Conservation (phyloP, 1,140 invertebrate species). For the Thaumetopoea pityocampa region DNA sequence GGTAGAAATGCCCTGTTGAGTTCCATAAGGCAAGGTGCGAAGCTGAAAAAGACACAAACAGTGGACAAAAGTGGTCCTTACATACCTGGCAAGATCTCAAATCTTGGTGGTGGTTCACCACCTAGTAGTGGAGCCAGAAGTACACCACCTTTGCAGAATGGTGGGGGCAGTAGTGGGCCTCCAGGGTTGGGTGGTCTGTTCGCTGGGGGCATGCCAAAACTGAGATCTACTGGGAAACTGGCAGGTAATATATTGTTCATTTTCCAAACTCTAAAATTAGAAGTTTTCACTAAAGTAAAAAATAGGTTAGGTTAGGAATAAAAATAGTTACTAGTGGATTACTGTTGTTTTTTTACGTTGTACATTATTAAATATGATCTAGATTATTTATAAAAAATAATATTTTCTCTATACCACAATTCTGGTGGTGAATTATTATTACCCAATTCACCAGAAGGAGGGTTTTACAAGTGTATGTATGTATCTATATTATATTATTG, state of each 20-base stretch:
- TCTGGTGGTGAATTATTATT: too few species aligned
- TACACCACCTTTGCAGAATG: constrained; percentile 67
- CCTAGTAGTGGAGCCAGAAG: constrained; percentile 52
- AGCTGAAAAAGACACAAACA: constrained; percentile 90
- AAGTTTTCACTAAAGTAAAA: too few species aligned
- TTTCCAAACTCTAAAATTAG: too few species aligned
- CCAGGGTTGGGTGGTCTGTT: constrained; percentile 86
- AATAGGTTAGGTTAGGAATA: too few species aligned
- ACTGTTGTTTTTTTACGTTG: too few species aligned
- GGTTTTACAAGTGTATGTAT: too few species aligned
- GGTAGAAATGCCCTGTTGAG: constrained; percentile 83
- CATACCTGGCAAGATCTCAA: constrained; percentile 78
- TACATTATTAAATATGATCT: too few species aligned
- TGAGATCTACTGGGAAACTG: constrained; percentile 84
- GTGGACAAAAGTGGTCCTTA: constrained; percentile 92
- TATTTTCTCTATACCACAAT: too few species aligned
- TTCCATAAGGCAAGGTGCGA: constrained; percentile 88
- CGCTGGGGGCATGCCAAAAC: constrained; percentile 91
- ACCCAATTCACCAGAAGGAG: too few species aligned
- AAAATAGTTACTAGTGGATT: too few species aligned
- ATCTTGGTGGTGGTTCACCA: constrained; percentile 32
- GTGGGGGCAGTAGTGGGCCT: constrained; percentile 69
- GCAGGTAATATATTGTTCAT: constrained; percentile 49
- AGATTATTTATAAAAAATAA: too few species aligned
- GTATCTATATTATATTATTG: too few species aligned